Evolutionary conservation across 2,113 vertebrate species (phyloP), one percentile per base, ranked within the genome.

Genomic region (Dipodomys merriami): DNA sequence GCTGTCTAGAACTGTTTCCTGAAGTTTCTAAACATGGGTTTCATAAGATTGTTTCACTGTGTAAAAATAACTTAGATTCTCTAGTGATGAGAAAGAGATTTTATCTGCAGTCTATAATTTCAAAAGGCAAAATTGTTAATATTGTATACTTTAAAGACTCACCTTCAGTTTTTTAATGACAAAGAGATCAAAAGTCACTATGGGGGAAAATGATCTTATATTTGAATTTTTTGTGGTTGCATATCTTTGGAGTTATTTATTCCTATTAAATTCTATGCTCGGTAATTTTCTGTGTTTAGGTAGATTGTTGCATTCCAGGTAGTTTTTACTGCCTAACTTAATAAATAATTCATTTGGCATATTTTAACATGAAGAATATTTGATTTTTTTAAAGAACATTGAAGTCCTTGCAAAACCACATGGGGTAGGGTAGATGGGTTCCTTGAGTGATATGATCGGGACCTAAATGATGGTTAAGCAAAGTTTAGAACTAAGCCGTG

Each of bases 1-100:
- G 53, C 1, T 33, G 0, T 79, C 1, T 12, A 60, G 23, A 60
- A 46, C 1, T 3, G 0, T 3, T 22, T 10, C 22, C 5, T 7
- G 6, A 44, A 67, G 1, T 23, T 65, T 67, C 49, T 49, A 49
- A 49, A 49, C 12, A 49, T 49, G 49, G 12, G 8, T 49, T 49
- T 49, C 49, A 49, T 49, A 49, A 49, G 49, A 49, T 6, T 33
- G 7, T n/a, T 62, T 78, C 2, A 85, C 7, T 80, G 11, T 19
- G 16, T 25, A 15, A 90, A 64, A 25, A 65, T 53, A 11, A 13
- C 6, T 35, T 72, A 15, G 4, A 12, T 44, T 4, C 6, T 71
- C 5, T 19, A 53, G 53, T 49, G 49, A 12, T 49, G 49, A 16
- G 4, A 72, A 73, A 5, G 2, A 3, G 53, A 49, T n/a, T 44